These are phyloP conservation scores for Hormiphora californensis DNA, from an alignment of 37 sponge, comb jelly and placozoan species.

Conservation along the genomic window DNA sequence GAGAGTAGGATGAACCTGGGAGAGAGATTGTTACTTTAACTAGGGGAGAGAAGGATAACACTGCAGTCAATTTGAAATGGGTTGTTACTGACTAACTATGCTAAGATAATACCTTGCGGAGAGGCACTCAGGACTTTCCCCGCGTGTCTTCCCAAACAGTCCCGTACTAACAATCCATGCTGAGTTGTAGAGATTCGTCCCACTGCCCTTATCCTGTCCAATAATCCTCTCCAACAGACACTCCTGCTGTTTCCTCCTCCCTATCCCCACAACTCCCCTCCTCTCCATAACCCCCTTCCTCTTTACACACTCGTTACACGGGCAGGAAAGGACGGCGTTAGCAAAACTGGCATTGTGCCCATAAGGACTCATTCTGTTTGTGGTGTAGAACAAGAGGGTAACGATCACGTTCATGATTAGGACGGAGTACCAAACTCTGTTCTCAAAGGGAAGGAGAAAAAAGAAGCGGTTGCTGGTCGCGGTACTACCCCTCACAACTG, in stretches of 20 bases:
- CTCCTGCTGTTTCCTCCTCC: background rate
- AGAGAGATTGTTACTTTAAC: too few relatives aligned
- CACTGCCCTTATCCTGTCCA: background rate
- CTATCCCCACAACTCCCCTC: background rate
- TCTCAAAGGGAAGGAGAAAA: background rate
- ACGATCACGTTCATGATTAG: conserved; percentile 1
- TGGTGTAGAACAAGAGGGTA: background rate
- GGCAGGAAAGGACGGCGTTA: background rate
- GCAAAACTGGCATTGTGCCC: background rate
- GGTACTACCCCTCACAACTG: background rate
- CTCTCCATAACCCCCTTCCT: background rate
- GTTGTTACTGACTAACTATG: too few relatives aligned
- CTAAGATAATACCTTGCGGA: background rate
- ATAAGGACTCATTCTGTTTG: background rate
- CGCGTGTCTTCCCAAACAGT: conserved; percentile 18
- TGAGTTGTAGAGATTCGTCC: conserved; percentile 19
- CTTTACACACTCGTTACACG: background rate
- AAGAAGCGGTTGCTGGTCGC: background rate
- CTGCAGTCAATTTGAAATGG: too few relatives aligned
- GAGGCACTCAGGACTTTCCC: background rate
- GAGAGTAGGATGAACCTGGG: too few relatives aligned
- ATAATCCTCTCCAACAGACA: background rate
- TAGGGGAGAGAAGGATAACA: too few relatives aligned
- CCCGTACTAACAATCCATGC: background rate
- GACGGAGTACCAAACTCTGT: background rate